These are phyloP conservation scores for Lycocorax pyrrhopterus DNA, from an alignment of 2,113 vertebrate species.

Conservation along the genomic window DNA sequence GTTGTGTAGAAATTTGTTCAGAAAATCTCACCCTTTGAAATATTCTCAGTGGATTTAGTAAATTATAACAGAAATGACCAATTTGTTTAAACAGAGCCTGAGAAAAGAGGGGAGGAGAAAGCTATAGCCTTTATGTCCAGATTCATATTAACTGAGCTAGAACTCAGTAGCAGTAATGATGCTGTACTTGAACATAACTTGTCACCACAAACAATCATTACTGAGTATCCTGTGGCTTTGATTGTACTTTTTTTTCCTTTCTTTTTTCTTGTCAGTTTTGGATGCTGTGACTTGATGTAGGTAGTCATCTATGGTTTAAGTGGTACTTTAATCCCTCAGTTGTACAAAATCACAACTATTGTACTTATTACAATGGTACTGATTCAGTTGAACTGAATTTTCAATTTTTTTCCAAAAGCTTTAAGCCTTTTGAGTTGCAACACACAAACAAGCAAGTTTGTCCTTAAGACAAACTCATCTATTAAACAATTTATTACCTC, in stretches of 20 bases:
- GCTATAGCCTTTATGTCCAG: neutral
- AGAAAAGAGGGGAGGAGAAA: neutral
- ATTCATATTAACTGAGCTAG: neutral
- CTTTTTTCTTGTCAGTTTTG: neutral
- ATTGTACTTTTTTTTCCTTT: neutral
- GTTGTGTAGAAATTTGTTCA: neutral
- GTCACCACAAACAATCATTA: neutral
- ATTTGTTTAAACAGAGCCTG: neutral
- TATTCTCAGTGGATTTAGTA: neutral
- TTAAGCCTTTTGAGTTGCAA: neutral
- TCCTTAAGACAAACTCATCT: neutral
- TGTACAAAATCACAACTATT: neutral
- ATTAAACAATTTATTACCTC: neutral
- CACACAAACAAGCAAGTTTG: neutral
- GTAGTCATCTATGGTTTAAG: neutral
- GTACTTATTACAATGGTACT: neutral
- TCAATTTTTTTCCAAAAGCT: neutral
- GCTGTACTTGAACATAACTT: neutral
- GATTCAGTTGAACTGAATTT: neutral
- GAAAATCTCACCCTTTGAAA: neutral
- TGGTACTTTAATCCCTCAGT: neutral
- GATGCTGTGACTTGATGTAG: neutral
- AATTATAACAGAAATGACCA: neutral
- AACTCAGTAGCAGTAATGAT: neutral
- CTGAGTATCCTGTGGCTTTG: neutral